phyloP scores from a whole-genome alignment of 2,888 invertebrate species.

The Cephus runcator region DNA sequence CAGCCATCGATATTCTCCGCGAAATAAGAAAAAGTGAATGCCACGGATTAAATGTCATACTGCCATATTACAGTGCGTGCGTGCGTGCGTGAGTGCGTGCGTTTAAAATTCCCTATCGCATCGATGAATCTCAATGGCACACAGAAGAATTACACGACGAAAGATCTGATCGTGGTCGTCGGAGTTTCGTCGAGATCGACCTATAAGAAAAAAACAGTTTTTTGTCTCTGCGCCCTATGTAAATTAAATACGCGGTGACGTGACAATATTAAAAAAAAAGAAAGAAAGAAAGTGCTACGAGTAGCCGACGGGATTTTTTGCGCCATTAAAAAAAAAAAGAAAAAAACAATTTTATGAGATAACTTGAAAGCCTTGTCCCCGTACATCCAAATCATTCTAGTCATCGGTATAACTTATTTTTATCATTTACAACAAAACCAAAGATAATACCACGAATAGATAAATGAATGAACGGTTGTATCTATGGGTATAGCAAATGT shows the following conservation, averaged over 20 bases:
- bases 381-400: not conserved
- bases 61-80: slow-evolving; percentile 40
- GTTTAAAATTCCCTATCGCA: not conserved
- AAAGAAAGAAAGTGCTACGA: slow-evolving; percentile 38
- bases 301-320: slow-evolving; percentile 36
- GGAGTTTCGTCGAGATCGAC: slow-evolving; percentile 9
- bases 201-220: slow-evolving; percentile 12
- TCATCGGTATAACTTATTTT: not conserved
- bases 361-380: not conserved
- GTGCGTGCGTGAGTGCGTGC: not conserved
- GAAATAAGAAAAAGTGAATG: not conserved
- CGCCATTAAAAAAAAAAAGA: not conserved
- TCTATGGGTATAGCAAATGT: not conserved
- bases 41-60: slow-evolving; percentile 35
- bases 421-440: not conserved
- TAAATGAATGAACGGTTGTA: not conserved
- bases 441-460: not conserved
- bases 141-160: slow-evolving; percentile 7
- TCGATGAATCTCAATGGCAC: slow-evolving; percentile 27
- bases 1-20: not conserved
- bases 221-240: slow-evolving; percentile 32
- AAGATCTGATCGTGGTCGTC: not conserved
- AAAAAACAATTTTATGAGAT: not conserved
- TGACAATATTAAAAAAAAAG: slow-evolving; percentile 43
- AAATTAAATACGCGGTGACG: slow-evolving; percentile 43